Percentiles rank a stretch among this genome's conserved stretches.
phyloP scores from a whole-genome alignment of 2,113 vertebrate genomes.

The Ploceus nigricollis region DNA sequence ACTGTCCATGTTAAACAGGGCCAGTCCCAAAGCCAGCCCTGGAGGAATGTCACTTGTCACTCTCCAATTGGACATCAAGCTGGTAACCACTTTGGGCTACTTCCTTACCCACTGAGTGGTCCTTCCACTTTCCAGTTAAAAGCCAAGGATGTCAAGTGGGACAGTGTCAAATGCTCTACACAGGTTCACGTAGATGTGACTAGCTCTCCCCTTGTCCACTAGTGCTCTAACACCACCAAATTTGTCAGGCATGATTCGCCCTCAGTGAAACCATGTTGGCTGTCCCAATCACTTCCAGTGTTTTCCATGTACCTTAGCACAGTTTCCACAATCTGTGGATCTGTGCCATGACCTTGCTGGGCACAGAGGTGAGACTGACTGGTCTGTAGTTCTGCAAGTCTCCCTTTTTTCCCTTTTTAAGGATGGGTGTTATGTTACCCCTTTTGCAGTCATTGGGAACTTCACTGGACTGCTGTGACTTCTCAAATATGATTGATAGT shows the following conservation, averaged over 20 bases:
- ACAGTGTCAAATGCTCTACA: background rate
- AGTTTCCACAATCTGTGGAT: background rate
- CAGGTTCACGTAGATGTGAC: too few species aligned
- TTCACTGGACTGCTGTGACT: background rate
- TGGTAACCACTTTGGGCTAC: background rate
- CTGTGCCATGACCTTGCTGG: background rate
- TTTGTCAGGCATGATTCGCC: background rate
- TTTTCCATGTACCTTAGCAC: background rate
- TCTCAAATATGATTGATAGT: background rate
- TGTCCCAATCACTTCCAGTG: background rate
- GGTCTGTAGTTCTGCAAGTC: background rate
- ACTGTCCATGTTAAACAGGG: background rate
- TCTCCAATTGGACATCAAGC: fast-evolving
- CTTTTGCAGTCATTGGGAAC: background rate
- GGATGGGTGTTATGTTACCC: background rate
- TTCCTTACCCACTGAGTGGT: background rate
- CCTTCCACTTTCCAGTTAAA: background rate
- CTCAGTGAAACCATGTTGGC: background rate
- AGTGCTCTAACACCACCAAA: background rate
- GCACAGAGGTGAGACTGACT: background rate
- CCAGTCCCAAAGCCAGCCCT: background rate
- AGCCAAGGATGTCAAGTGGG: background rate
- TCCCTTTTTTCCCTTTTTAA: background rate
- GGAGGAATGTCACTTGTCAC: background rate
- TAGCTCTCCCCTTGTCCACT: background rate